These are phyloP conservation scores for Watsonalla cultraria DNA, from an alignment of 2,888 invertebrate species.

Conservation along the genomic window DNA sequence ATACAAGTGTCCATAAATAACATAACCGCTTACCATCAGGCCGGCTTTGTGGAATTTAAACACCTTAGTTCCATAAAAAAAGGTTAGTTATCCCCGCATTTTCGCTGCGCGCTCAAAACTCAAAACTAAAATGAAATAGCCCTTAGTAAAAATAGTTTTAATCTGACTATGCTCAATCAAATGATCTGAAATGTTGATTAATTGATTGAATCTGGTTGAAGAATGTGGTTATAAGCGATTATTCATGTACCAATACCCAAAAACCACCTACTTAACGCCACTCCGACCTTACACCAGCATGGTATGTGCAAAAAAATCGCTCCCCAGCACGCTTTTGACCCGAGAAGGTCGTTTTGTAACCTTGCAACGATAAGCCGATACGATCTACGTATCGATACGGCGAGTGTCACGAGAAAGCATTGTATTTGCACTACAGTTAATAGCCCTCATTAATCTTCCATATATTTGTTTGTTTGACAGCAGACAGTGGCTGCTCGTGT, in stretches of 20 bases:
- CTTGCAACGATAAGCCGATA: conserved; percentile 25
- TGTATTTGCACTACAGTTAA: conserved; percentile 5
- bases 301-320: neutral
- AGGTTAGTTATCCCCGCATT: no score
- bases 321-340: neutral
- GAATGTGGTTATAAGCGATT: no score
- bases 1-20: no score
- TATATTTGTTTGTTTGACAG: conserved; percentile 1
- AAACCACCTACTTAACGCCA: neutral
- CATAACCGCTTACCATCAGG: no score
- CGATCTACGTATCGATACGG: conserved; percentile 22
- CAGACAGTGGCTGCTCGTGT: neutral
- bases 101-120: no score
- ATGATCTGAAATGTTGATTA: no score
- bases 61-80: no score
- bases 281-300: neutral
- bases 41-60: no score
- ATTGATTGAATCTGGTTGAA: no score
- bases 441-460: conserved; percentile 2
- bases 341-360: conserved; percentile 16
- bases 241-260: neutral
- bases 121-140: no score
- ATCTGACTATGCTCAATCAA: no score
- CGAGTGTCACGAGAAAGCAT: conserved; percentile 12
- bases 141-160: no score